These are phyloP conservation scores for Mus pahari DNA, from an alignment of 2,113 vertebrate genomes.

Conservation along the genomic window DNA sequence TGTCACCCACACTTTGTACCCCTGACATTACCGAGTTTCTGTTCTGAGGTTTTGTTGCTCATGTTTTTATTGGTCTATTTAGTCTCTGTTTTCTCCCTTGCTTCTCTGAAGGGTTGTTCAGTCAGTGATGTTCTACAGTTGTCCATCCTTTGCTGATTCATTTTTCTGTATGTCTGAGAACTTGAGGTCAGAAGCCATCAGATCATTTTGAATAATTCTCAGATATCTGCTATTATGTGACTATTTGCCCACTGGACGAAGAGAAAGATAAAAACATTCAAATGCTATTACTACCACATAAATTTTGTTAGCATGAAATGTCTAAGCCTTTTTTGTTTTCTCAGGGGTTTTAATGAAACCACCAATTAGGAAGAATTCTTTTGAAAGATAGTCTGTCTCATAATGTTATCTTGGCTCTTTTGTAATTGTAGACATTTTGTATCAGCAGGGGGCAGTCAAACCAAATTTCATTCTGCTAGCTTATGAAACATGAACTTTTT, in stretches of 20 bases:
- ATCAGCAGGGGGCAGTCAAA: conserved; percentile 87
- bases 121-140: neutral
- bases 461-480: conserved; percentile 77
- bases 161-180: neutral
- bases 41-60: neutral
- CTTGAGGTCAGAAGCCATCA: neutral
- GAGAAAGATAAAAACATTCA: neutral
- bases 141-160: neutral
- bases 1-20: neutral
- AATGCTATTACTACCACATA: neutral
- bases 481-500: conserved; percentile 13
- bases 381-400: neutral
- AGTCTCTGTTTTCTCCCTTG: neutral
- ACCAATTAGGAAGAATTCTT: neutral
- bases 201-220: neutral
- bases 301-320: neutral
- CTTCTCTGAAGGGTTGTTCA: neutral
- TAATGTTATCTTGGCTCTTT: neutral
- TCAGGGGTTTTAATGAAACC: neutral
- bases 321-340: conserved; percentile 42
- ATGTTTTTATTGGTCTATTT: neutral
- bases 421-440: conserved; percentile 48
- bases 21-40: neutral
- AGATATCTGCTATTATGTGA: neutral
- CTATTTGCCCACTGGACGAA: neutral